Conservation (phyloP, 2,888 invertebrate species). For the Euzophera pinguis region DNA sequence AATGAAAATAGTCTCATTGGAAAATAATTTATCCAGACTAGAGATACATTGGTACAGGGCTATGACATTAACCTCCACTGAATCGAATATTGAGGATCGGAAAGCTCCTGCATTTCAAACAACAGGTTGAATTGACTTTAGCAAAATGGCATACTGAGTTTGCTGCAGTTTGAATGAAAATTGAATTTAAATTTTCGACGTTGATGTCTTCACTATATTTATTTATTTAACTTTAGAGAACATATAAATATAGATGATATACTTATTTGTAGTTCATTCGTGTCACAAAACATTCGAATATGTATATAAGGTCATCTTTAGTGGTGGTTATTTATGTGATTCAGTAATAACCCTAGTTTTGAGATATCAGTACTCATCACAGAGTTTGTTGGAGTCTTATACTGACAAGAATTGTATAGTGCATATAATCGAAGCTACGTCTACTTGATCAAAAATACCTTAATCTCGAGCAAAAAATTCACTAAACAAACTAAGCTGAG, state of each 20-base stretch:
- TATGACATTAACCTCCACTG: constrained; percentile 13
- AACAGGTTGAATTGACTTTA: constrained; percentile 23
- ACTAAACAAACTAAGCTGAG: neutral
- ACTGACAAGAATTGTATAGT: too few species aligned
- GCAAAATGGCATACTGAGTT: constrained; percentile 15
- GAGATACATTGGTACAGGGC: constrained; percentile 7
- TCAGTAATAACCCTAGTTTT: too few species aligned
- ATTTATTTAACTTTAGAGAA: neutral
- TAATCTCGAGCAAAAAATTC: neutral
- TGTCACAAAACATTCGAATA: too few species aligned
- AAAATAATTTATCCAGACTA: neutral
- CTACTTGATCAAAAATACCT: neutral
- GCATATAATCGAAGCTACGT: neutral
- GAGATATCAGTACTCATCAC: neutral
- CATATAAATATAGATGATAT: too few species aligned
- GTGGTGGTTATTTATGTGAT: too few species aligned
- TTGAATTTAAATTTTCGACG: constrained; percentile 10
- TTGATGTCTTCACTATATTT: neutral
- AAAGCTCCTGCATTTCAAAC: constrained; percentile 22
- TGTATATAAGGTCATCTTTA: too few species aligned
- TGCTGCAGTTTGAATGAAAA: constrained; percentile 17
- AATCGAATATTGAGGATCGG: constrained; percentile 20
- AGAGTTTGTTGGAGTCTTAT: too few species aligned
- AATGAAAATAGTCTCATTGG: neutral
- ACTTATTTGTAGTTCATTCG: too few species aligned